Percentiles rank a stretch among this genome's conserved stretches.
phyloP scores from a whole-genome alignment of 2,797 vertebrate genomes.

The Peromyscus melanophrys region DNA sequence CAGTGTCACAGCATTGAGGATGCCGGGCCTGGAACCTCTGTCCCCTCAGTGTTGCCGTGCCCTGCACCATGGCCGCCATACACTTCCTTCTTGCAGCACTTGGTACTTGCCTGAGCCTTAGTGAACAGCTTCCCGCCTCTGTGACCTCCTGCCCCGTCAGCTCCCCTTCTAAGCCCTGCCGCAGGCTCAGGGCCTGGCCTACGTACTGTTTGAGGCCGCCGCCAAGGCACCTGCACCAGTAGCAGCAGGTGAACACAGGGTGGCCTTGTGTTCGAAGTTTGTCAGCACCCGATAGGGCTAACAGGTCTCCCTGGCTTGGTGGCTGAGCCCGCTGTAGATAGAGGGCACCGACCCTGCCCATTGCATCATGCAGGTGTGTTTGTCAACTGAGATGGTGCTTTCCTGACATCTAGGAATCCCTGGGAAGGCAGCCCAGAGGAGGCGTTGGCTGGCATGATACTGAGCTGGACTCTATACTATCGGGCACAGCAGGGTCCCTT shows the following conservation, averaged over 20 bases:
- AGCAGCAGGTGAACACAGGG: not conserved
- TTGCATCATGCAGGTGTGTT: not conserved
- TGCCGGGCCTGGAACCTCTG: not conserved
- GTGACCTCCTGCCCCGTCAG: rapidly evolving
- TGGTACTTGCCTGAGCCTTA: not conserved
- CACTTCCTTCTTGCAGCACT: not conserved
- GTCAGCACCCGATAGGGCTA: rapidly evolving
- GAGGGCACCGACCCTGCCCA: rapidly evolving
- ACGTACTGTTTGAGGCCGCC: not conserved
- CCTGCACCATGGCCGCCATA: too few relatives aligned
- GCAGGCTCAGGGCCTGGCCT: not conserved
- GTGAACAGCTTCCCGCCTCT: not conserved
- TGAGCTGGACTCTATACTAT: rapidly evolving
- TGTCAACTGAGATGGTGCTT: not conserved
- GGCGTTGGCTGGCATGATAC: not conserved
- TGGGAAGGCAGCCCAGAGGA: not conserved
- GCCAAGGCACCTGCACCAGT: not conserved
- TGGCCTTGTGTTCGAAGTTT: not conserved
- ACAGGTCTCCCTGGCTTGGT: rapidly evolving
- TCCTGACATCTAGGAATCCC: not conserved
- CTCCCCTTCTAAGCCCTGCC: not conserved
- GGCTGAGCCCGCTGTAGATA: rapidly evolving
- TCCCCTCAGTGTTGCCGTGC: rapidly evolving
- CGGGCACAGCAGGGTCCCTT: too few relatives aligned
- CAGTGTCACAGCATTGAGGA: rapidly evolving